Percentiles rank a stretch among this genome's conserved stretches.
Evolutionary conservation across 1,140 invertebrate species (phyloP).

Genomic region (Tetraneura akinire): DNA sequence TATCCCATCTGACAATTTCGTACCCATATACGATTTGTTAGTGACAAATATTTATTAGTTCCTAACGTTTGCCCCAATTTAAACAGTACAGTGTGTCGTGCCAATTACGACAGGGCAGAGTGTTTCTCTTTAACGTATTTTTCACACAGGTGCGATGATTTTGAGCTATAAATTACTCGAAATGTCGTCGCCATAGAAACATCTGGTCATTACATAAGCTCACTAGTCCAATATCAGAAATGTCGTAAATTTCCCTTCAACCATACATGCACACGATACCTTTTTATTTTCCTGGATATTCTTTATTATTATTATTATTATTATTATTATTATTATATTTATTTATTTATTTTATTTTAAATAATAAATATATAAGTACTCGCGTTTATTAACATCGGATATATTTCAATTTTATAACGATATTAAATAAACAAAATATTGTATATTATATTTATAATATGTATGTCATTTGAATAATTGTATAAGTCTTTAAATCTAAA

Average conservation of each 20-base stretch:
- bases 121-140: slow-evolving; percentile 24
- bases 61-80: neutral
- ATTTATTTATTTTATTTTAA: neutral
- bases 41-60: slow-evolving; percentile 20
- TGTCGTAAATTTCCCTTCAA: neutral
- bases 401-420: neutral
- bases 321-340: neutral
- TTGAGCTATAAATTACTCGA: neutral
- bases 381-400: neutral
- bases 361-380: neutral
- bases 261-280: neutral
- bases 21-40: neutral
- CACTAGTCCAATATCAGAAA: slow-evolving; percentile 1
- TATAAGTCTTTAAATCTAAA: too few relatives aligned
- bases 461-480: neutral
- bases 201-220: slow-evolving; percentile 17
- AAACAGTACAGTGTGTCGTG: neutral
- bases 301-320: neutral
- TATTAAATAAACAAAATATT: too few relatives aligned
- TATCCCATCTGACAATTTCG: neutral
- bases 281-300: neutral
- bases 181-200: slow-evolving; percentile 28
- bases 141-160: slow-evolving; percentile 37
- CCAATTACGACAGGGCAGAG: neutral
- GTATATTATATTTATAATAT: too few relatives aligned